Percentiles rank a stretch among this genome's conserved stretches.
Evolutionary conservation across 2,888 invertebrate genomes (phyloP).

Genomic region (Ophion obscuratus): DNA sequence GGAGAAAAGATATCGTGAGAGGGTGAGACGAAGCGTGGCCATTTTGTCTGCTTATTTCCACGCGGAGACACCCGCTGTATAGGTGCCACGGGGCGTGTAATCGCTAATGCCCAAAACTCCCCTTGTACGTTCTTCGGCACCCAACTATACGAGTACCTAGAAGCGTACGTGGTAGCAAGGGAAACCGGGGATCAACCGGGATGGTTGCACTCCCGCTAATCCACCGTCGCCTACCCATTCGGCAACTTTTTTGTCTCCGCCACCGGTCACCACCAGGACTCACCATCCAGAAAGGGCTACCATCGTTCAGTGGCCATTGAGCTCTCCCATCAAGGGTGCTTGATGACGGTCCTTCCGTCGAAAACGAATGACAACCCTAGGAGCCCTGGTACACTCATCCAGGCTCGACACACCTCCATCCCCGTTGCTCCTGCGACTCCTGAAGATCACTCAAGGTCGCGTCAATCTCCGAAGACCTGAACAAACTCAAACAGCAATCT

Average conservation of each 20-base stretch:
- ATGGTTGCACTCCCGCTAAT: conserved; percentile 42
- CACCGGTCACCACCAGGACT: not conserved
- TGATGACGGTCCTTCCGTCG: not conserved
- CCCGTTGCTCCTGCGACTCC: not conserved
- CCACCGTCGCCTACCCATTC: conserved; percentile 35
- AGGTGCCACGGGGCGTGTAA: conserved; percentile 81
- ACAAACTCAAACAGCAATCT: not conserved
- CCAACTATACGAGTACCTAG: conserved; percentile 11
- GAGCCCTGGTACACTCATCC: not conserved
- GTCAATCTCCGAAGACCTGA: not conserved
- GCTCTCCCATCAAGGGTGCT: not conserved
- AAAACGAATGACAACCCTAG: not conserved
- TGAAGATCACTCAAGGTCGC: not conserved
- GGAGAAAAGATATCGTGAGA: conserved; percentile 76
- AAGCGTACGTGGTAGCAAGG: conserved; percentile 49
- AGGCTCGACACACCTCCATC: no score
- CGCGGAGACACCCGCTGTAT: conserved; percentile 81
- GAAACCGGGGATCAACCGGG: conserved; percentile 31
- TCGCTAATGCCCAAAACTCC: conserved; percentile 81
- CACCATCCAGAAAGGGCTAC: not conserved
- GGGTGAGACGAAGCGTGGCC: conserved; percentile 80
- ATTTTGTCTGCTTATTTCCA: conserved; percentile 83
- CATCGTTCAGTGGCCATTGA: not conserved
- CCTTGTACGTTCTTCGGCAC: conserved; percentile 59
- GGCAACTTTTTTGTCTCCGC: not conserved